Base-by-base conservation (phyloP, 2,888 invertebrate genomes). In the Diloba caeruleocephala region DNA sequence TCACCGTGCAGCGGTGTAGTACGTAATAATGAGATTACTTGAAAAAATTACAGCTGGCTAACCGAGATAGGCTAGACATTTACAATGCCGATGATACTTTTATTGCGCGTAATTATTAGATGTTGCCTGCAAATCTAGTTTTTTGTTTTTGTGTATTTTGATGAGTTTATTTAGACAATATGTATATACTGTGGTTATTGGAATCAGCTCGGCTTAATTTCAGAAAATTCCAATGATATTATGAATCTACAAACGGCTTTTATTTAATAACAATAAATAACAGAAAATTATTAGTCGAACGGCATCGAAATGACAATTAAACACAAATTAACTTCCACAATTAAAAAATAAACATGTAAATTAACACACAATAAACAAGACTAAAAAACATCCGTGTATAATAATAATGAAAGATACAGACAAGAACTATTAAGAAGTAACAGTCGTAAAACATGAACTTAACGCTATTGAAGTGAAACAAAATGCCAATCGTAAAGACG, bases 21-120 rank as follows among this genome's bases (percentile, higher is more conserved):
- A 84, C 84, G 83, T 86, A 89, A 88, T 90, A 90, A 91, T 91
- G 90, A 90, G 90, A 92, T 90, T 91, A 88, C 89, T 85, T 84
- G 84, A 90, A 91, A 89, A 90, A 89, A 88, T 84, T 88, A 86
- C 82, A 84, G 79, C 76, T 72, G 71, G 80, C 79, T 68, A 74
- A 71, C 71, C 69, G 62, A 69, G 71, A 74, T 81, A 84, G 73
- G 79, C 75, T 78, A 78, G 79, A 81, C 79, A 74, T 55, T 73
- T 66, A 69, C 62, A 66, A 61, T 66, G 62, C 67, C 68, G 65
- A 71, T 65, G 67, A 72, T 70, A 66, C 58, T 61, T 67, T 71
- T 69, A 70, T 69, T 64, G 46, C 38, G 43, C 33, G 49, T 68
- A 60, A 60, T 70, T 61, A 53, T 51, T 43, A 25, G 42, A 29